Evolutionary conservation across 2,113 vertebrate genomes (phyloP).

Genomic region (Hypomesus transpacificus): DNA sequence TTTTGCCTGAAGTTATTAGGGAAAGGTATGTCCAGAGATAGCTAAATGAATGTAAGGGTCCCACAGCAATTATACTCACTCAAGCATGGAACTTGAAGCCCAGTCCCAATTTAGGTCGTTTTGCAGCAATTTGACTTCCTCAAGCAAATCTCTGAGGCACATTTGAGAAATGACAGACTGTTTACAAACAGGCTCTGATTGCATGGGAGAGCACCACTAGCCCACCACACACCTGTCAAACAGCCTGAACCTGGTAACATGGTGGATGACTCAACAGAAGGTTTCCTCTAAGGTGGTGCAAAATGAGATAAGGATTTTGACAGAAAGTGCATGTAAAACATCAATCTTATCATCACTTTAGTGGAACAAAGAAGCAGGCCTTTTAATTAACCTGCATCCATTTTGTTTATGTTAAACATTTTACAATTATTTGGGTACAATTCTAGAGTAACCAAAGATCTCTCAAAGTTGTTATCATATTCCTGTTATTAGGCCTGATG

Average conservation of each 20-base stretch:
- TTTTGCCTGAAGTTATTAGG: conserved; percentile 75
- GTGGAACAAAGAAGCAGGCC: too few species aligned
- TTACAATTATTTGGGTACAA: too few species aligned
- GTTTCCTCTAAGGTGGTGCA: neutral
- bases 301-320: too few species aligned
- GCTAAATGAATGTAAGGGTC: conserved; percentile 71
- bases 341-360: too few species aligned
- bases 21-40: conserved; percentile 75
- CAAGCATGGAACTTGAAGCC: conserved; percentile 74
- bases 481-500: neutral
- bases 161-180: conserved; percentile 86
- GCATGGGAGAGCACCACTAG: conserved; percentile 46
- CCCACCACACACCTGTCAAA: conserved; percentile 44
- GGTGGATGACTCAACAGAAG: neutral
- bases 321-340: too few species aligned
- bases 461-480: neutral
- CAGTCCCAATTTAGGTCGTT: conserved; percentile 83
- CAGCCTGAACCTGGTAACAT: conserved; percentile 9
- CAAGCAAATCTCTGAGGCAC: conserved; percentile 73
- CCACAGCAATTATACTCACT: conserved; percentile 81
- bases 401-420: too few species aligned
- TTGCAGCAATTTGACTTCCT: conserved; percentile 84
- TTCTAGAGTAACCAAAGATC: too few species aligned
- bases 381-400: too few species aligned
- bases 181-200: conserved; percentile 86